Evolutionary conservation across 2,888 invertebrate genomes (phyloP).

Genomic region (Callimorpha dominula): DNA sequence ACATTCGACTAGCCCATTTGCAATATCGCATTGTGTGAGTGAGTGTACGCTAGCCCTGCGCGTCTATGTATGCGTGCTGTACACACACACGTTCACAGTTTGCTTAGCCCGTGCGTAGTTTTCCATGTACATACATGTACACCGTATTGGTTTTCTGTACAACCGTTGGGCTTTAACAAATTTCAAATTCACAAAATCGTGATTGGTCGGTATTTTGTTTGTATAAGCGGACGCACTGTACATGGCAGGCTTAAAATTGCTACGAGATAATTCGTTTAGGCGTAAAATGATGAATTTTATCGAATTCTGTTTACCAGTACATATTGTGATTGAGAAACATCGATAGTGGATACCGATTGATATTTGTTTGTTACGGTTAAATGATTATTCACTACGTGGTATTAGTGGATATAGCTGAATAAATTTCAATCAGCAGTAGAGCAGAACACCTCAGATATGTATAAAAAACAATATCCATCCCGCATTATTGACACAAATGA

Average conservation of each 20-base stretch:
- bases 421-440: conserved; percentile 59
- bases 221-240: conserved; percentile 75
- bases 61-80: conserved; percentile 51
- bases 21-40: conserved; percentile 85
- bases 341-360: conserved; percentile 48
- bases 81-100: conserved; percentile 66
- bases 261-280: conserved; percentile 80
- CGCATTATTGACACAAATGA: conserved; percentile 81
- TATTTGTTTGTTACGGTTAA: conserved; percentile 61
- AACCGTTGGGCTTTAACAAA: conserved; percentile 82
- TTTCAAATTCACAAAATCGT: conserved; percentile 86
- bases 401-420: conserved; percentile 40
- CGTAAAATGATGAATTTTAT: conserved; percentile 80
- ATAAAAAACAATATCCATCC: conserved; percentile 60
- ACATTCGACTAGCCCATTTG: conserved; percentile 87
- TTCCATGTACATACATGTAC: conserved; percentile 70
- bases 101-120: conserved; percentile 85
- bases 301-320: conserved; percentile 67
- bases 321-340: conserved; percentile 59
- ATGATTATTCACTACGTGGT: conserved; percentile 48
- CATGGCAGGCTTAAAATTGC: conserved; percentile 71
- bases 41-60: conserved; percentile 60
- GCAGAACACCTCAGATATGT: conserved; percentile 64
- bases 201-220: conserved; percentile 85
- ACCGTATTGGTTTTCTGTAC: conserved; percentile 85